Percentiles rank a stretch among this genome's conserved stretches.
Evolutionary conservation across 2,113 vertebrate species (phyloP).

Genomic region (Mixornis gularis): DNA sequence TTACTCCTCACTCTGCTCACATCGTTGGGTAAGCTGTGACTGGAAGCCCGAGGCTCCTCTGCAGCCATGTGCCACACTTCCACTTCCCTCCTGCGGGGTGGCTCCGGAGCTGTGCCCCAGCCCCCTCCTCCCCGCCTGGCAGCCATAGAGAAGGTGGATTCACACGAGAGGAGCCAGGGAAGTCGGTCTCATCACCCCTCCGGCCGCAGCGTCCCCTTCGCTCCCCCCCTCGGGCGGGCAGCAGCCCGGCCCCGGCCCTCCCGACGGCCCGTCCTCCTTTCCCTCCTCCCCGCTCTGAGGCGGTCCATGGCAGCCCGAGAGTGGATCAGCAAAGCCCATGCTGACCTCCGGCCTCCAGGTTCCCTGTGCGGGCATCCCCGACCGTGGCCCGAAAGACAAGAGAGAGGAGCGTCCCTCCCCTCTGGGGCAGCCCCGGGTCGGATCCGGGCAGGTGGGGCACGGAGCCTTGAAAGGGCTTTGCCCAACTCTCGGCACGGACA

Average conservation of each 20-base stretch:
- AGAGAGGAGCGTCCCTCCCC: background rate
- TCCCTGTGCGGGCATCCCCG: rapidly evolving
- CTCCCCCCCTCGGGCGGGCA: background rate
- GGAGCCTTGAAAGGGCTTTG: background rate
- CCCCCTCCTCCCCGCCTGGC: background rate
- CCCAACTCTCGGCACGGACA: background rate
- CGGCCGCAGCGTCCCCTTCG: background rate
- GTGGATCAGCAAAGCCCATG: background rate
- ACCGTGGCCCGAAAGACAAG: background rate
- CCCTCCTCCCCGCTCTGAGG: background rate
- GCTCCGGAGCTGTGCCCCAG: background rate
- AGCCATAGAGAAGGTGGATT: background rate
- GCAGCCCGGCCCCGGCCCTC: background rate
- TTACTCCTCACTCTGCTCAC: background rate
- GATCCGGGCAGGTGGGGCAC: background rate
- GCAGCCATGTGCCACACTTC: background rate
- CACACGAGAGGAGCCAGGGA: background rate
- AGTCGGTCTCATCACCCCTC: background rate
- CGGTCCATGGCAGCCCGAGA: background rate
- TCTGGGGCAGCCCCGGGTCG: rapidly evolving
- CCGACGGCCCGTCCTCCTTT: background rate
- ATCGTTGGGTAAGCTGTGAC: background rate
- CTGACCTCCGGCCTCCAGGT: background rate
- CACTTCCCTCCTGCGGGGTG: background rate
- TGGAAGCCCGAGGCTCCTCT: background rate